phyloP scores from a whole-genome alignment of 2,888 invertebrate species.

The Machimus atricapillus region DNA sequence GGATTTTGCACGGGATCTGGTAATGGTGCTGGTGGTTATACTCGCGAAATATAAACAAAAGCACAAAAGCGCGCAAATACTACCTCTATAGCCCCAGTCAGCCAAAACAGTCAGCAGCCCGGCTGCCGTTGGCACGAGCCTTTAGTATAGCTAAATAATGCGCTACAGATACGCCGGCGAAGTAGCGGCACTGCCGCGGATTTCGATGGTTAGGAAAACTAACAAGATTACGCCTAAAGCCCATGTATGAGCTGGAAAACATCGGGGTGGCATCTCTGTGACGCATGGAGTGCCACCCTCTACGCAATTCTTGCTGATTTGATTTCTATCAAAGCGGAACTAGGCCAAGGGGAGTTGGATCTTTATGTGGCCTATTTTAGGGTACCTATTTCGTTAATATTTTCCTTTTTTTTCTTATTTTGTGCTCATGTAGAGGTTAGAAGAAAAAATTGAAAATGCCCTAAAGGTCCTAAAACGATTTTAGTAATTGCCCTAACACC shows the following conservation, averaged over 20 bases:
- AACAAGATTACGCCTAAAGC: neutral
- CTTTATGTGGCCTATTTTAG: neutral
- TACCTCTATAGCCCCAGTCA: neutral
- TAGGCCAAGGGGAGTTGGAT: neutral
- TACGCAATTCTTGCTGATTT: neutral
- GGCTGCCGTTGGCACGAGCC: neutral
- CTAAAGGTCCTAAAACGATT: neutral
- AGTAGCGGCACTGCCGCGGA: neutral
- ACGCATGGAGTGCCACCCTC: neutral
- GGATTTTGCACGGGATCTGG: neutral
- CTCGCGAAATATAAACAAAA: neutral
- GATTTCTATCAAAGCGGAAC: neutral
- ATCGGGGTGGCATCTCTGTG: neutral
- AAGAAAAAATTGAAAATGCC: neutral
- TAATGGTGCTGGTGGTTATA: neutral
- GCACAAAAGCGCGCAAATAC: slow-evolving; percentile 2
- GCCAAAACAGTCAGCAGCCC: neutral
- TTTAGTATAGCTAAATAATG: neutral
- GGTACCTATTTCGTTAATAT: neutral
- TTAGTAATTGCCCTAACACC: neutral
- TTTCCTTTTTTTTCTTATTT: neutral
- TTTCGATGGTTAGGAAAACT: neutral
- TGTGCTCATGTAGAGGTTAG: neutral
- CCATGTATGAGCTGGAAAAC: neutral
- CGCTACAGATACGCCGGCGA: neutral